Evolutionary conservation across 1,140 invertebrate species (phyloP).

Genomic region (Tribolium madens): DNA sequence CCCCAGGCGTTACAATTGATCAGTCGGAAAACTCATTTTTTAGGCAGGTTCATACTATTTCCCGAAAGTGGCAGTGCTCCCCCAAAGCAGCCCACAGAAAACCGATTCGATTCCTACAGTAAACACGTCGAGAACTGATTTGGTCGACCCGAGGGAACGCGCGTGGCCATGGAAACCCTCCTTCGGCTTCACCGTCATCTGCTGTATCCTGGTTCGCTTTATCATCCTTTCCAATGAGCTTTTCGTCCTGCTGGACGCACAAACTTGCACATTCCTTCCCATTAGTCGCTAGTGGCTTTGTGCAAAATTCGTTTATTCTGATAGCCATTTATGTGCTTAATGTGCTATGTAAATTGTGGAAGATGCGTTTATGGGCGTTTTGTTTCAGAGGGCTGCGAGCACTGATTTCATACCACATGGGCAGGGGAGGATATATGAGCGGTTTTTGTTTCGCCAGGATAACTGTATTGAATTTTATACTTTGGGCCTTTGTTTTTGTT

Average conservation of each 20-base stretch:
- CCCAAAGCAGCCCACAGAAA: conserved; percentile 24
- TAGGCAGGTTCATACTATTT: conserved; percentile 47
- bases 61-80: conserved; percentile 51
- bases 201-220: conserved; percentile 50
- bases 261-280: conserved; percentile 44
- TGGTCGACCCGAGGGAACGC: conserved; percentile 34
- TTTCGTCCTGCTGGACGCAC: conserved; percentile 41
- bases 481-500: background rate
- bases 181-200: conserved; percentile 51
- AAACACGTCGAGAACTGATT: conserved; percentile 4
- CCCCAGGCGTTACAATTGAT: conserved; percentile 48
- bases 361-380: conserved; percentile 28
- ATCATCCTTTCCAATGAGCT: conserved; percentile 51
- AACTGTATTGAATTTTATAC: background rate
- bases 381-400: background rate
- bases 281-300: conserved; percentile 28
- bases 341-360: conserved; percentile 37
- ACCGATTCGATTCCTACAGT: conserved; percentile 7
- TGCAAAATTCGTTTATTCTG: conserved; percentile 42
- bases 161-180: conserved; percentile 57
- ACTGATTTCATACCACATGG: background rate
- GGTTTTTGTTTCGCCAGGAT: background rate
- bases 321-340: conserved; percentile 44
- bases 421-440: background rate
- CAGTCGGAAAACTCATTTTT: conserved; percentile 54